A percentile compares a stretch with the other conserved stretches of the same genome.
These are phyloP conservation scores for Stenodema calcarata DNA, from an alignment of 2,888 invertebrate species.

Conservation along the genomic window DNA sequence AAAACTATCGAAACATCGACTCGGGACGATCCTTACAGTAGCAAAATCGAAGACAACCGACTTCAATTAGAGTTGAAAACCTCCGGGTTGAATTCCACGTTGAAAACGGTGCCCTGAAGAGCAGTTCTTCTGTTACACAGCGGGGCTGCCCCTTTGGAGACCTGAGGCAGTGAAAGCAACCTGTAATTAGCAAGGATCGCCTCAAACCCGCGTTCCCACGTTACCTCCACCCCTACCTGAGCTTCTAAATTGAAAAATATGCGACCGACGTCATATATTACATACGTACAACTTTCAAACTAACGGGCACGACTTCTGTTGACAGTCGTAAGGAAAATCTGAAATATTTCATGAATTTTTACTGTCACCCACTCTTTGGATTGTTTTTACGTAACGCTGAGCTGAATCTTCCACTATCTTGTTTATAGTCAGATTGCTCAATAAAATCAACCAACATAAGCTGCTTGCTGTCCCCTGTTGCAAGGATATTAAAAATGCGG, in stretches of 20 bases:
- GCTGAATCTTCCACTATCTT: not conserved
- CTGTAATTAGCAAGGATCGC: slow-evolving; percentile 40
- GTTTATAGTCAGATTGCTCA: too few species aligned
- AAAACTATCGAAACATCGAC: not conserved
- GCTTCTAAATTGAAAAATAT: not conserved
- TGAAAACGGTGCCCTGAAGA: not conserved
- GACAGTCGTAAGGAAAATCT: not conserved
- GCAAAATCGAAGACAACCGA: not conserved
- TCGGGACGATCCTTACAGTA: not conserved
- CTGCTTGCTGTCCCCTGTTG: too few species aligned
- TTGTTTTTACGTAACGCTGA: not conserved
- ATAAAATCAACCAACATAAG: too few species aligned
- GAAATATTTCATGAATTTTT: not conserved
- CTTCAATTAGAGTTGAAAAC: not conserved
- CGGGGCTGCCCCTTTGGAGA: slow-evolving; percentile 22
- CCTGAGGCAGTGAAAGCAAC: slow-evolving; percentile 44
- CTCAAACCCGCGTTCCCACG: slow-evolving; percentile 27
- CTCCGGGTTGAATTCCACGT: not conserved
- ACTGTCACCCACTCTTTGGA: not conserved
- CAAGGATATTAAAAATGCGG: too few species aligned
- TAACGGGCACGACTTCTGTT: not conserved
- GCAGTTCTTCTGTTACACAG: not conserved
- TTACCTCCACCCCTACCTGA: not conserved
- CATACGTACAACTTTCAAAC: not conserved
- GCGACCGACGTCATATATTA: not conserved